These are phyloP conservation scores for Hypsopygia costalis DNA, from an alignment of 2,888 invertebrate genomes.

Conservation along the genomic window DNA sequence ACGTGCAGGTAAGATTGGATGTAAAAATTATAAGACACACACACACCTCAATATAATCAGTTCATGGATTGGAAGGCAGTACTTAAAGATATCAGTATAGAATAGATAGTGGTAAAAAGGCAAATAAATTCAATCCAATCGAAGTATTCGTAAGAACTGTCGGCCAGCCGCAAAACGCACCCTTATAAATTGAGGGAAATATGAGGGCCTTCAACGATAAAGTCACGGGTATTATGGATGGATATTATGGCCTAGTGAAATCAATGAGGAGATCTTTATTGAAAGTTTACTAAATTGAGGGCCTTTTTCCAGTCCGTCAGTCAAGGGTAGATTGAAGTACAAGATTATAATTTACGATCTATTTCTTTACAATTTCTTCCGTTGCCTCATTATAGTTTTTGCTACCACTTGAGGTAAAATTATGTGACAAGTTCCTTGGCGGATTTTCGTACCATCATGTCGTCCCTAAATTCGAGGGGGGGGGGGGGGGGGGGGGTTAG, in stretches of 20 bases:
- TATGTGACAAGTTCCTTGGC: too few relatives aligned
- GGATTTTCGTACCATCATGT: too few relatives aligned
- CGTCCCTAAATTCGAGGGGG: too few relatives aligned
- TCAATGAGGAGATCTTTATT: conserved; percentile 65
- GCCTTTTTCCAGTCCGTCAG: conserved; percentile 27
- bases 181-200: conserved; percentile 64
- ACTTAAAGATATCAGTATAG: neutral
- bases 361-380: conserved; percentile 1
- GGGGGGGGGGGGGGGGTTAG: too few relatives aligned
- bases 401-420: too few relatives aligned
- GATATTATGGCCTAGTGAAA: conserved; percentile 65
- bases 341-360: conserved; percentile 1
- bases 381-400: neutral
- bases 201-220: conserved; percentile 58
- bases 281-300: conserved; percentile 57
- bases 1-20: too few relatives aligned
- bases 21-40: too few relatives aligned
- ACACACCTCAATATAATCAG: too few relatives aligned
- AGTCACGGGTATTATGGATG: conserved; percentile 57
- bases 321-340: neutral
- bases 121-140: conserved; percentile 54
- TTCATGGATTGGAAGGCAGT: neutral
- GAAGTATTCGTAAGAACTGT: conserved; percentile 56
- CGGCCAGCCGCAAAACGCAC: conserved; percentile 55
- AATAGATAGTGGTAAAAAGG: conserved; percentile 13